Base-by-base conservation (phyloP, 2,888 invertebrate genomes). In the Germaria angustata region DNA sequence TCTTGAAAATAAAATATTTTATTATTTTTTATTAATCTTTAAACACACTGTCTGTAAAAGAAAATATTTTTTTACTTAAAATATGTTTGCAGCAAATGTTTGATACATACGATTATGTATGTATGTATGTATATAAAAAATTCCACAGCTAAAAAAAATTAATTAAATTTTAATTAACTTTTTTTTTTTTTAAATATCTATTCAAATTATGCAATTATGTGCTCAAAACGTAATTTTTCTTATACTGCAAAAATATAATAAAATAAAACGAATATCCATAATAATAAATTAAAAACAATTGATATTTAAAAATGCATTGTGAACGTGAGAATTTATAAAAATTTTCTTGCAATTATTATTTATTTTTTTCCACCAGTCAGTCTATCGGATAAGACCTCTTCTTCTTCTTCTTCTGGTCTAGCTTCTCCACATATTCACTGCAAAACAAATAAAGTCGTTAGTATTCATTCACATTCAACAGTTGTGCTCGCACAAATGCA, bases 251-350 rank as follows among this genome's bases (percentile, higher is more conserved):
- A 73, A 59, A 72, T 63, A 53, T 44, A 39, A 28, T 8, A 13
- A 15, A 34, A 39, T 57, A 59, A 76, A 53, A 44, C 51, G 53
- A 57, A 49, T 32, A 59, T n/a, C 11, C 20, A 57, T 15, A 63
- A 65, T 24, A 76, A 68, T 44, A 61, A 77, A 68, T 49, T 66
- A 20, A 51, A 61, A 69, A 82, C 79, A 79, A 79, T 79, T 79
- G 75, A 51, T 71, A 79, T 75, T 66, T 71, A 71, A 75, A 72
- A 82, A 82, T 82, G 75, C 79, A 82, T 79, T 82, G 65, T 66
- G 69, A 82, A 82, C 82, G 82, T 82, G 82, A 79, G 82, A 82
- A 82, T 75, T 82, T 79, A 46, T 71, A 28, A 65, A 79, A 28
- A 28, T 28, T 57, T 72, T 57, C 41, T 78, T 71, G 39, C 65